These are phyloP conservation scores for Potamilus streckersoni DNA, from an alignment of 1,140 invertebrate species.

Conservation along the genomic window DNA sequence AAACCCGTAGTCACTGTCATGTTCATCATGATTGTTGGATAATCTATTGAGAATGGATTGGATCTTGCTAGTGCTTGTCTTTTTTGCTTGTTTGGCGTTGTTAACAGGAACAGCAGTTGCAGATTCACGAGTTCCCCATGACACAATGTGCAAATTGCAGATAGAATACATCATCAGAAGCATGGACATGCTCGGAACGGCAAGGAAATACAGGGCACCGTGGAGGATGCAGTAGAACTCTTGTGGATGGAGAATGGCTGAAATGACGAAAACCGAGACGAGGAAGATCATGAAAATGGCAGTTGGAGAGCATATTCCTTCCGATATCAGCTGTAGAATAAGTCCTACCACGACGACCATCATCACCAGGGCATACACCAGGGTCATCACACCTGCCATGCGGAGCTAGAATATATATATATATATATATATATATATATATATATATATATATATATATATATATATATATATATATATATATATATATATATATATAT, in stretches of 20 bases:
- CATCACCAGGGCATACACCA: conserved; percentile 62
- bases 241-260: conserved; percentile 83
- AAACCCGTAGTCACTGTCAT: conserved; percentile 55
- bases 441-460: no score
- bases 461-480: no score
- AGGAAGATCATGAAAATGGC: conserved; percentile 64
- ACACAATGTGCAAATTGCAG: conserved; percentile 91
- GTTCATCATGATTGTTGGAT: conserved; percentile 19
- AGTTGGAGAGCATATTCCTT: conserved; percentile 63
- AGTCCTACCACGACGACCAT: conserved; percentile 65
- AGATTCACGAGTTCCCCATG: conserved; percentile 86
- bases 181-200: conserved; percentile 95
- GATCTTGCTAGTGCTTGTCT: conserved; percentile 28
- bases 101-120: conserved; percentile 31
- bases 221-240: conserved; percentile 82
- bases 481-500: no score
- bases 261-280: conserved; percentile 72
- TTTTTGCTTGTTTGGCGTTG: conserved; percentile 20
- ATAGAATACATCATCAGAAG: conserved; percentile 92
- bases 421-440: no score
- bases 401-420: conserved; percentile 42
- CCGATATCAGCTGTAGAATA: conserved; percentile 57
- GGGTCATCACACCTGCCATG: conserved; percentile 56
- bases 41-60: conserved; percentile 34
- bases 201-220: conserved; percentile 89